Base-by-base conservation (phyloP, 23 tunicate genomes). In the Clavelina lepadiformis region DNA sequence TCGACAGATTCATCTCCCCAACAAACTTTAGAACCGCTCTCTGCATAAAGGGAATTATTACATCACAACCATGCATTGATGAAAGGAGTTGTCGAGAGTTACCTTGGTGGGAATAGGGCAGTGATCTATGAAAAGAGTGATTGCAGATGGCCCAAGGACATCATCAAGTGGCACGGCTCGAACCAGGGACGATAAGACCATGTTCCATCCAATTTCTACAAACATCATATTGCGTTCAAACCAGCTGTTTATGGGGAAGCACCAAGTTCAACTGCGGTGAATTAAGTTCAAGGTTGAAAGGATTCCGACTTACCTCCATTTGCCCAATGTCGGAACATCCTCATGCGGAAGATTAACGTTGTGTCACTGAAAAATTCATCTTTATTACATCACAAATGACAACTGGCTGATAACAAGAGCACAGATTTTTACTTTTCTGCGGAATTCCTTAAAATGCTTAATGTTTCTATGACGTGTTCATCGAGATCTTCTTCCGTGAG, bases 361-460 rank as follows among this genome's bases (percentile, higher is more conserved):
- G 96, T 79, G 72, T 87, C 96, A 80, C 84, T 82, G 35, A 44
- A 82, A 73, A n/a, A n/a, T n/a, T n/a, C n/a, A n/a, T n/a, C n/a
- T n/a, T n/a, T n/a, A n/a, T n/a, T n/a, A n/a, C n/a, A n/a, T n/a
- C n/a, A n/a, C n/a, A n/a, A n/a, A n/a, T n/a, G n/a, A n/a, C n/a
- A n/a, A n/a, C n/a, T n/a, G n/a, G n/a, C n/a, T n/a, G n/a, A n/a
- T n/a, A n/a, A 18, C 18, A 20, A 25, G 47, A 7, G 11, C 46
- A 51, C 49, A n/a, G 44, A 31, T 22, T 20, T 2, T 65, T 73
- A 82, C 89, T 82, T 82, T 73, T 87, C 96, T 20, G 96, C 96
- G 37, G 96, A 80, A 26, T 41, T 73, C 55, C 77, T 46, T 38
- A 87, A 62, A 56, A 72, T 70, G 36, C 63, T 67, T 2, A 87